These are phyloP conservation scores for Salvelinus namaycush DNA, from an alignment of 2,113 vertebrate genomes.

Conservation along the genomic window DNA sequence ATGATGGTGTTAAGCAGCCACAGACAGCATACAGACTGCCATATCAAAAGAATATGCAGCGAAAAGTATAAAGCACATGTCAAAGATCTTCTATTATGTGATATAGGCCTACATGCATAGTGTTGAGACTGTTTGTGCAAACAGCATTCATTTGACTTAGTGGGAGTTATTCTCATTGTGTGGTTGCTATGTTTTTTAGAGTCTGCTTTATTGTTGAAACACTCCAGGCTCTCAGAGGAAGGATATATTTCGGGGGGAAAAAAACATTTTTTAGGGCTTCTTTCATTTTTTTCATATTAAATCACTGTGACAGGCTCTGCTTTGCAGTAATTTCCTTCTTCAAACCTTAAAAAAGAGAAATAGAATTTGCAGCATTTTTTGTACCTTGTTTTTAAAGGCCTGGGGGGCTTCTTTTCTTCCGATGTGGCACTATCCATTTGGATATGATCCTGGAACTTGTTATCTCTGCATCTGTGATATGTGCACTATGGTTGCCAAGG, in stretches of 20 bases:
- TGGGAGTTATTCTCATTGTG: too few relatives aligned
- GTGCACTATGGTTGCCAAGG: background rate
- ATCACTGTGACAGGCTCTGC: background rate
- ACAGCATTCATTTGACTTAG: too few relatives aligned
- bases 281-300: background rate
- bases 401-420: background rate
- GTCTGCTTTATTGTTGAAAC: constrained; percentile 13
- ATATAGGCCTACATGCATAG: too few relatives aligned
- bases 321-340: background rate
- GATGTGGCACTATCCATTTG: background rate
- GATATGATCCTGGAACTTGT: background rate
- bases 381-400: background rate
- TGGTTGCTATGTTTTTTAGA: background rate
- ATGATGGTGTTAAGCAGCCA: background rate
- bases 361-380: background rate
- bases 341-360: background rate
- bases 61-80: background rate
- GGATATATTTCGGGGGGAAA: background rate
- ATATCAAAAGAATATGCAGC: background rate
- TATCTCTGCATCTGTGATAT: background rate
- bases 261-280: background rate
- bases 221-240: background rate
- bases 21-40: background rate
- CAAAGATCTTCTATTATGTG: constrained; percentile 6
- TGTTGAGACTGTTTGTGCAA: too few relatives aligned